Conservation (phyloP, 1,140 invertebrate genomes). For the Mya arenaria region DNA sequence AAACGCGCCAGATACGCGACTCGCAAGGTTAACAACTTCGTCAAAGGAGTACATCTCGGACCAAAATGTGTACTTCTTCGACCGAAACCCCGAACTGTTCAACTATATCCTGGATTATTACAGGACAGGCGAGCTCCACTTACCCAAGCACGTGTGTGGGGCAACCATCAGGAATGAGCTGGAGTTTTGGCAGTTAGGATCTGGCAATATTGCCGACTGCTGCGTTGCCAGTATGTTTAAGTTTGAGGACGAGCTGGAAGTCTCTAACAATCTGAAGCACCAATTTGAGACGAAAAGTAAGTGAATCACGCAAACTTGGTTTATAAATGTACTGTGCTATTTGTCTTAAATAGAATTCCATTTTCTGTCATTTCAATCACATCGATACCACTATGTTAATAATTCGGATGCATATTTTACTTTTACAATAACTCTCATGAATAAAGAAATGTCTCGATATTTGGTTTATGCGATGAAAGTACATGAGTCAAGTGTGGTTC, state of each 20-base stretch:
- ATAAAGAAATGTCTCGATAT: too few species aligned
- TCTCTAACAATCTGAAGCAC: conserved; percentile 54
- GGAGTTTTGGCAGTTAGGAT: conserved; percentile 65
- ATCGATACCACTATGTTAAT: too few species aligned
- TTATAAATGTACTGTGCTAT: too few species aligned
- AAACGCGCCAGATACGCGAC: conserved; percentile 62
- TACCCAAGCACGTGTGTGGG: conserved; percentile 98
- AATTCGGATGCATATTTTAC: too few species aligned
- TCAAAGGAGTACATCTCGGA: conserved; percentile 28
- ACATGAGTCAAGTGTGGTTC: too few species aligned
- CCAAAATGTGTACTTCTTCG: conserved; percentile 99
- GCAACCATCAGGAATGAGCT: conserved; percentile 68
- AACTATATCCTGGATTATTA: conserved; percentile 98
- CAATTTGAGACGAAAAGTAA: conserved; percentile 55
- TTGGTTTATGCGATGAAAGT: too few species aligned
- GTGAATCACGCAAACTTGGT: too few species aligned
- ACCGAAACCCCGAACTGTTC: conserved; percentile 97
- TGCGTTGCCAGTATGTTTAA: conserved; percentile 62
- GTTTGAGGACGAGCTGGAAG: conserved; percentile 54
- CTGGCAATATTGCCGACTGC: conserved; percentile 60
- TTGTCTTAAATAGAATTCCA: too few species aligned
- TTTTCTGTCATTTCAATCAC: too few species aligned
- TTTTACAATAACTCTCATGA: too few species aligned
- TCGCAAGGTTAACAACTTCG: conserved; percentile 40
- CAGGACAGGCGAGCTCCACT: conserved; percentile 96